Evolutionary conservation across 2,797 vertebrate species (phyloP).

Genomic region (Malacoraja senta): DNA sequence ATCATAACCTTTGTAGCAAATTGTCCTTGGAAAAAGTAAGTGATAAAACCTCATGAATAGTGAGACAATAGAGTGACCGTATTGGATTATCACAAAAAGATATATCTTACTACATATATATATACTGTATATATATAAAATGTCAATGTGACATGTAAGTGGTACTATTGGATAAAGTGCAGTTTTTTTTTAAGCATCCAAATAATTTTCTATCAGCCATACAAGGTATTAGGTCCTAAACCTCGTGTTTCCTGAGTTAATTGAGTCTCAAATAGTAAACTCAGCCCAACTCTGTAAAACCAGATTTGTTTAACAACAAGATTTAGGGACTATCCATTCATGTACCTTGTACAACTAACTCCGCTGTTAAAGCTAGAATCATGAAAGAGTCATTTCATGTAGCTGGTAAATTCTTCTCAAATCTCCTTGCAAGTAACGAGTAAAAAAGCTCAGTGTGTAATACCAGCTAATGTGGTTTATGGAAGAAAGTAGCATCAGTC

Average conservation of each 20-base stretch:
- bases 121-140: neutral
- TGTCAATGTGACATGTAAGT: neutral
- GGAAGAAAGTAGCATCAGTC: constrained; percentile 77
- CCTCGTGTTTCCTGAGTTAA: constrained; percentile 98
- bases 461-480: constrained; percentile 92
- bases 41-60: neutral
- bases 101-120: neutral
- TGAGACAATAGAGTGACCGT: neutral
- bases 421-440: constrained; percentile 80
- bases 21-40: neutral
- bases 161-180: neutral
- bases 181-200: constrained; percentile 31
- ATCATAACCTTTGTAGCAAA: neutral
- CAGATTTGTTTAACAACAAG: constrained; percentile 99
- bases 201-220: constrained; percentile 44
- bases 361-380: constrained; percentile 77
- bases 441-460: constrained; percentile 74
- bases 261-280: constrained; percentile 99
- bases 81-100: constrained; percentile 18
- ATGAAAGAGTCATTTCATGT: constrained; percentile 80
- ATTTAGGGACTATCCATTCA: constrained; percentile 99
- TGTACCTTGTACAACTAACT: constrained; percentile 81
- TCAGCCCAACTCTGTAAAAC: constrained; percentile 99
- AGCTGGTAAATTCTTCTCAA: constrained; percentile 89
- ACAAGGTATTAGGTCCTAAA: constrained; percentile 78